These are phyloP conservation scores for Synanthedon vespiformis DNA, from an alignment of 2,888 invertebrate genomes.

Conservation along the genomic window DNA sequence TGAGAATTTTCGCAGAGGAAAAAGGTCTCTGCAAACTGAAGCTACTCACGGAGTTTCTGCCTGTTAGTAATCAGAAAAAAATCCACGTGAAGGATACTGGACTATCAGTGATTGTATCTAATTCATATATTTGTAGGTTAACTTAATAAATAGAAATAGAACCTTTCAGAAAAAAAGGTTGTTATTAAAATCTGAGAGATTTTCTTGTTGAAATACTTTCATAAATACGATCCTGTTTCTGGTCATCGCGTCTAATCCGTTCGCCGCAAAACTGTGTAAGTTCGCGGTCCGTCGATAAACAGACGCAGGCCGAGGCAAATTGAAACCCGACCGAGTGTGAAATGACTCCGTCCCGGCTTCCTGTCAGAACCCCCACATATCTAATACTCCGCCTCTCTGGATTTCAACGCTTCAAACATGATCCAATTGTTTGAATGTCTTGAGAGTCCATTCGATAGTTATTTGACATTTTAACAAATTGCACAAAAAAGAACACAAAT, in stretches of 20 bases:
- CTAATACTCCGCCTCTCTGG: slow-evolving; percentile 32
- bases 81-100: no score
- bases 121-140: no score
- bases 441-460: slow-evolving; percentile 16
- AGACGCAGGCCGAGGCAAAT: slow-evolving; percentile 52
- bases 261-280: slow-evolving; percentile 4
- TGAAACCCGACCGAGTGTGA: slow-evolving; percentile 64
- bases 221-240: neutral
- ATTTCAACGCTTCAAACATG: slow-evolving; percentile 27
- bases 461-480: slow-evolving; percentile 4
- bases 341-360: slow-evolving; percentile 56
- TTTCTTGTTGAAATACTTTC: neutral
- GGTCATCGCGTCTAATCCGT: neutral
- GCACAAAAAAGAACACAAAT: no score
- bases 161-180: neutral
- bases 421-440: slow-evolving; percentile 16
- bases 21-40: no score
- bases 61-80: no score
- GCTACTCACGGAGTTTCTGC: no score
- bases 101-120: no score
- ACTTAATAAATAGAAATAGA: no score
- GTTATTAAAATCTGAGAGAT: neutral
- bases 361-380: slow-evolving; percentile 38
- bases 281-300: slow-evolving; percentile 43
- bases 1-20: no score